phyloP scores from a whole-genome alignment of 2,797 vertebrate species.

The Chiropotes sagulatus region DNA sequence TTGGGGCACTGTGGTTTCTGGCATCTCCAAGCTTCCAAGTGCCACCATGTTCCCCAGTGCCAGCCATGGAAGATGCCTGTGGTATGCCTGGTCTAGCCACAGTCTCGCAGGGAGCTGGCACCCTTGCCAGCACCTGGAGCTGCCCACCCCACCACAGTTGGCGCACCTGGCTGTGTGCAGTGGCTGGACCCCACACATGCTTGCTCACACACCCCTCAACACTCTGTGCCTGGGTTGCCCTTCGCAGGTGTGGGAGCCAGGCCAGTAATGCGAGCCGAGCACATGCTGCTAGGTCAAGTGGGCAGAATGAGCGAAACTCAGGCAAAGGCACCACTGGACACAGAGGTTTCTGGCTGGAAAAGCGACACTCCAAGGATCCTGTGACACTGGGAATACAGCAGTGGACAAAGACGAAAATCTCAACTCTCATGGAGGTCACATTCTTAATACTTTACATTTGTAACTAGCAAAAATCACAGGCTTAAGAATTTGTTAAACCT shows the following conservation, averaged over 20 bases:
- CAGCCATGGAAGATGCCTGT: neutral
- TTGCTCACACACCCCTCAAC: neutral
- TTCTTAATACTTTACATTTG: neutral
- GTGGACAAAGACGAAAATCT: neutral
- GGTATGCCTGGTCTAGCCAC: neutral
- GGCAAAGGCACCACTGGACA: neutral
- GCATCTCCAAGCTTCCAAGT: neutral
- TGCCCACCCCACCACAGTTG: neutral
- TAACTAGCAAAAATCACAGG: neutral
- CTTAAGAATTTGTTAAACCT: neutral
- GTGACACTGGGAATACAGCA: neutral
- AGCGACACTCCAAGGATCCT: neutral
- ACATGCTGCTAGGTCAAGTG: neutral
- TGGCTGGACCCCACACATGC: neutral
- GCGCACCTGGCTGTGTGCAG: neutral
- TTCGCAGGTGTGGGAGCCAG: neutral
- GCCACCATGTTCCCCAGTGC: neutral
- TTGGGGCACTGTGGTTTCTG: neutral
- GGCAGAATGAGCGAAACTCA: neutral
- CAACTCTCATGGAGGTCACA: fast-evolving
- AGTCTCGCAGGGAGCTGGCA: neutral
- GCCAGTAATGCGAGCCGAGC: neutral
- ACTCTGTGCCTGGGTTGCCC: neutral
- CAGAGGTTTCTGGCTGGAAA: neutral
- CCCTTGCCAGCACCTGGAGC: neutral